Conservation (phyloP, 1,140 invertebrate genomes). For the Augochlora pura region DNA sequence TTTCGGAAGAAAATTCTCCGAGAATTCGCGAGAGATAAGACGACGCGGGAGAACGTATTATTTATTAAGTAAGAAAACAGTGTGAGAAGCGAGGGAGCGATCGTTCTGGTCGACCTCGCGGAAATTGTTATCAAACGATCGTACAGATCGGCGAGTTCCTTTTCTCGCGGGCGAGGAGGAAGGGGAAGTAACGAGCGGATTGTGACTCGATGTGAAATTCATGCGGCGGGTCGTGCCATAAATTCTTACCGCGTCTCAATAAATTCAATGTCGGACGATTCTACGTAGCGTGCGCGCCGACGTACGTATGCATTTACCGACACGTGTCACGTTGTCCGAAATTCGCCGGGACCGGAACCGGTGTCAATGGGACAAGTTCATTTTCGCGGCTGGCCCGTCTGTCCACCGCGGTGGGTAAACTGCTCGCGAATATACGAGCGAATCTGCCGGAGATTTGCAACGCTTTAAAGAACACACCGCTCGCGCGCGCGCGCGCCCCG, state of each 20-base stretch:
- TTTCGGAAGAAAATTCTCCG: too few relatives aligned
- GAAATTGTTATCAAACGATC: too few relatives aligned
- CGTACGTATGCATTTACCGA: not conserved
- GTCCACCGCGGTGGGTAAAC: slow-evolving; percentile 8
- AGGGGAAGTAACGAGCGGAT: not conserved
- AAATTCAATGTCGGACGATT: not conserved
- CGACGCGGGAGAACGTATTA: too few relatives aligned
- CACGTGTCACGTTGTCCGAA: not conserved
- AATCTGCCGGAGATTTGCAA: slow-evolving; percentile 63
- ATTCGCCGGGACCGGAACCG: not conserved
- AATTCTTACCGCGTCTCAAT: not conserved
- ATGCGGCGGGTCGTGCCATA: not conserved
- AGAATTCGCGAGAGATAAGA: too few relatives aligned
- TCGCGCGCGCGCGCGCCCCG: slow-evolving; percentile 37
- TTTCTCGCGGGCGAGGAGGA: too few relatives aligned
- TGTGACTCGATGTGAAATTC: not conserved
- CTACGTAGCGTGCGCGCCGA: too few relatives aligned
- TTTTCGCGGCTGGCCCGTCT: slow-evolving; percentile 21
- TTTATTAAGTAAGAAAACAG: too few relatives aligned
- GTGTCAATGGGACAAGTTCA: slow-evolving; percentile 27
- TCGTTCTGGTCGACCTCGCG: too few relatives aligned
- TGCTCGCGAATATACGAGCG: slow-evolving; percentile 10
- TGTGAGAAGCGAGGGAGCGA: too few relatives aligned
- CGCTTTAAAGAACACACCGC: slow-evolving; percentile 66
- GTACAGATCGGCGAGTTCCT: too few relatives aligned